phyloP scores from a whole-genome alignment of 1,140 invertebrate species.

The Daktulosphaira vitifoliae region DNA sequence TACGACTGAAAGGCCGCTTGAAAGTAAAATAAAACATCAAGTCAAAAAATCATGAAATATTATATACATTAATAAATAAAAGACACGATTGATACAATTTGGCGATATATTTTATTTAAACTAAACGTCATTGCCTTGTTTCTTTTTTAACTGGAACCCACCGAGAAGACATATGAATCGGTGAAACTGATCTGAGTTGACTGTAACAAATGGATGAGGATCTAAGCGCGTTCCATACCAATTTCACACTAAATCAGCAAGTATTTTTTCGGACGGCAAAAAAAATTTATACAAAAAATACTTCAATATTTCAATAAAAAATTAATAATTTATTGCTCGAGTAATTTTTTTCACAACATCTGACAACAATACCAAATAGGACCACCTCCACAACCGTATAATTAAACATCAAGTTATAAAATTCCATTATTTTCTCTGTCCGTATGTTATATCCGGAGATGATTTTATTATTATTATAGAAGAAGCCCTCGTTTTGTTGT shows the following conservation, averaged over 20 bases:
- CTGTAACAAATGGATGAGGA: slow-evolving; percentile 12
- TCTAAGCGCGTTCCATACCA: neutral
- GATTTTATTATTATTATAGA: slow-evolving; percentile 7
- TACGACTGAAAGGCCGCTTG: too few species aligned
- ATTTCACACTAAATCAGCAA: slow-evolving; percentile 12
- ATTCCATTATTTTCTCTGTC: neutral
- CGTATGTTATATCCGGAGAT: neutral
- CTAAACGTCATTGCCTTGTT: too few species aligned
- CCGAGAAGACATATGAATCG: neutral
- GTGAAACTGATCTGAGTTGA: slow-evolving; percentile 1
- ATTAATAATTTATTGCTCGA: slow-evolving; percentile 10
- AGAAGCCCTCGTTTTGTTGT: neutral
- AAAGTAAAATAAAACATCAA: too few species aligned
- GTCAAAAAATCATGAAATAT: too few species aligned
- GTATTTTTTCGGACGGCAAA: neutral
- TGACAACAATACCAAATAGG: neutral
- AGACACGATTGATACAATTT: too few species aligned
- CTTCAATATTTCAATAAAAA: slow-evolving; percentile 13
- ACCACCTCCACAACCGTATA: slow-evolving; percentile 23
- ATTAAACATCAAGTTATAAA: slow-evolving; percentile 28
- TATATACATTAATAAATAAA: too few species aligned
- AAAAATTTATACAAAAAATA: slow-evolving; percentile 7
- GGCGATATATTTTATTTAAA: too few species aligned
- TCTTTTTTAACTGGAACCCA: too few species aligned
- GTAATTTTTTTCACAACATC: neutral